These are phyloP conservation scores for Vultur gryphus DNA, from an alignment of 2,797 vertebrate species.

Conservation along the genomic window DNA sequence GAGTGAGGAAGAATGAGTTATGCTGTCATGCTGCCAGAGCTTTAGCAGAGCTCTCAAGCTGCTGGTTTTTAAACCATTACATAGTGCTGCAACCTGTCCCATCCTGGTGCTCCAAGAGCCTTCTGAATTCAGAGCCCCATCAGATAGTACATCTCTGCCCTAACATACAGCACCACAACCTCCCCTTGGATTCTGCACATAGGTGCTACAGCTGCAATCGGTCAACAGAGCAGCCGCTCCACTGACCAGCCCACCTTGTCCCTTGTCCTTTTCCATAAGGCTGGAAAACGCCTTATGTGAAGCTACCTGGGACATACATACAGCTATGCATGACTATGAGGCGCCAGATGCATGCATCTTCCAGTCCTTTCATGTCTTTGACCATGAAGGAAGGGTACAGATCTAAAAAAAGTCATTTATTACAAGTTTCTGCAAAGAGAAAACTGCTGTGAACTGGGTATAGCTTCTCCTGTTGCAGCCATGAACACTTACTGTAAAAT, in stretches of 20 bases:
- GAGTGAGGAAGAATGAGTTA: background rate
- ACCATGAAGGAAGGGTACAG: background rate
- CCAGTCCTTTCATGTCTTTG: background rate
- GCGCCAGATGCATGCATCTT: background rate
- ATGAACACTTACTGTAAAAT: background rate
- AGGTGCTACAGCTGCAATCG: rapidly evolving
- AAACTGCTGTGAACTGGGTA: background rate
- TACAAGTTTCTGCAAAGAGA: background rate
- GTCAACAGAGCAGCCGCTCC: too few relatives aligned
- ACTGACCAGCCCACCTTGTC: background rate
- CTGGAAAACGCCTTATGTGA: background rate
- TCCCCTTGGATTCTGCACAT: background rate
- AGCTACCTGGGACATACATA: background rate
- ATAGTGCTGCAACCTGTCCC: background rate
- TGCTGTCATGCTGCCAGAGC: background rate
- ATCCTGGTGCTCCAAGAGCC: background rate
- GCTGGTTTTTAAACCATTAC: background rate
- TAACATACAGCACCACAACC: background rate
- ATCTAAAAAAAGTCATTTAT: background rate
- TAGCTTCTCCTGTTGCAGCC: background rate
- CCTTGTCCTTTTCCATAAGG: background rate
- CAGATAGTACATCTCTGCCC: background rate
- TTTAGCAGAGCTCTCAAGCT: background rate
- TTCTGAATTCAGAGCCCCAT: background rate
- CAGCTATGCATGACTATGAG: background rate